phyloP scores from a whole-genome alignment of 1,140 invertebrate genomes.

The Drosophila hydei region DNA sequence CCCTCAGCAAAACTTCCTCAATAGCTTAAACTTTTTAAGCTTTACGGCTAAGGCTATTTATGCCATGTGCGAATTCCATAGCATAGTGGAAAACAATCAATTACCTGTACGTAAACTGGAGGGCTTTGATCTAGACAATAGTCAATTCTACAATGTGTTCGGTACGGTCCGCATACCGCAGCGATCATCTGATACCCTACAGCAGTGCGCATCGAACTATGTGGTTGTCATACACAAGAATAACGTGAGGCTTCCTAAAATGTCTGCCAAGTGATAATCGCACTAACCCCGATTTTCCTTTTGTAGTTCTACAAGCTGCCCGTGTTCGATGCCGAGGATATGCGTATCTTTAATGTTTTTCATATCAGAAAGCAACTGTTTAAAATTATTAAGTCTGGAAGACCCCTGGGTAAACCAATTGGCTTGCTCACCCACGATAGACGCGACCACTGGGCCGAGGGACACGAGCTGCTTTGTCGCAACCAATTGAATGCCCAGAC shows the following conservation, averaged over 20 bases:
- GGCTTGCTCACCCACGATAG: conserved; percentile 93
- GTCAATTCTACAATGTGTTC: conserved; percentile 93
- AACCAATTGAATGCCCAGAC: conserved; percentile 86
- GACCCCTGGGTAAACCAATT: conserved; percentile 85
- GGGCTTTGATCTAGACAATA: conserved; percentile 92
- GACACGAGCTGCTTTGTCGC: conserved; percentile 86
- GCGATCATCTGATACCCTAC: conserved; percentile 87
- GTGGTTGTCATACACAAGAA: conserved; percentile 92
- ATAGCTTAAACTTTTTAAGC: conserved; percentile 86
- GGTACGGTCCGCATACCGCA: conserved; percentile 92
- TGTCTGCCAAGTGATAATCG: neutral
- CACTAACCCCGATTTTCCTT: neutral
- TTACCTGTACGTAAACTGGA: conserved; percentile 91
- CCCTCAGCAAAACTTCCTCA: conserved; percentile 87
- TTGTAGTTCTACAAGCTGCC: conserved; percentile 91
- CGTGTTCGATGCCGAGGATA: conserved; percentile 86
- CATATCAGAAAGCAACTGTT: conserved; percentile 79
- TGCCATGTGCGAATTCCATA: conserved; percentile 88
- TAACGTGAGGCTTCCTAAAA: conserved; percentile 86
- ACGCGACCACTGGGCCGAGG: conserved; percentile 91
- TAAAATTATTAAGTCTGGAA: conserved; percentile 85
- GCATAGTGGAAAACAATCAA: conserved; percentile 88
- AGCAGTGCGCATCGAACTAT: conserved; percentile 88
- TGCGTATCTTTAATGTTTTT: conserved; percentile 45
- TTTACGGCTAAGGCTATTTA: conserved; percentile 89